phyloP scores from a whole-genome alignment of 2,888 invertebrate species.

The Drosophila percnosoma region DNA sequence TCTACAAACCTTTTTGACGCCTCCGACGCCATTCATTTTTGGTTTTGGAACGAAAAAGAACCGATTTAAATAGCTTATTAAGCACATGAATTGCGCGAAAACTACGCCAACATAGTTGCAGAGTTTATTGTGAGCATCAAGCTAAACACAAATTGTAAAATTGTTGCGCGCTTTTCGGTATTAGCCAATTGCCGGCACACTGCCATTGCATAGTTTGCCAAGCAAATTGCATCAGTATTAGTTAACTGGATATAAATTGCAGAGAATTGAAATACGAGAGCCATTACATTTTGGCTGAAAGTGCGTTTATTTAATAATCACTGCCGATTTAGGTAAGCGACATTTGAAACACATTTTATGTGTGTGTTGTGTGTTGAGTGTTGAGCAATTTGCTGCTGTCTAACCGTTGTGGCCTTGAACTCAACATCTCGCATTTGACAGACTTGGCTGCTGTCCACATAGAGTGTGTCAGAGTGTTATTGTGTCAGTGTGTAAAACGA shows the following conservation, averaged over 20 bases:
- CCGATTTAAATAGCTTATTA: conserved; percentile 15
- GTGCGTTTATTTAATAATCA: conserved; percentile 4
- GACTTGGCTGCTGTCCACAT: conserved; percentile 67
- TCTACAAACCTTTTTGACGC: conserved; percentile 32
- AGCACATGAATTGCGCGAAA: conserved; percentile 8
- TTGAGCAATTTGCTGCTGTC: conserved; percentile 67
- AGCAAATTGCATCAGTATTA: conserved; percentile 63
- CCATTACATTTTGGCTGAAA: conserved; percentile 8
- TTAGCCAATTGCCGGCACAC: conserved; percentile 35
- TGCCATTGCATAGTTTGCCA: conserved; percentile 47
- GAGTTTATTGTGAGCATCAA: conserved; percentile 11
- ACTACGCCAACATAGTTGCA: background rate
- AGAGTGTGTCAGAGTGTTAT: background rate
- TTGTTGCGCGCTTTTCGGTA: background rate
- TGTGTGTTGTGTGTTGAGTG: background rate
- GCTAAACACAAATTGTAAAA: background rate
- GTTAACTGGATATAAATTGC: conserved; percentile 39
- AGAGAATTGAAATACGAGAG: conserved; percentile 16
- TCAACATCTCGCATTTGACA: conserved; percentile 36
- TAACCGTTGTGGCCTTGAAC: conserved; percentile 71
- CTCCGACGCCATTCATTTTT: conserved; percentile 56
- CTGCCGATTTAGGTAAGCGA: conserved; percentile 43
- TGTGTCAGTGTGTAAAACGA: conserved; percentile 27
- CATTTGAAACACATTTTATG: conserved; percentile 15
- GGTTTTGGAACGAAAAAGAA: conserved; percentile 30